A percentile compares a stretch with the other conserved stretches of the same genome.
Evolutionary conservation across 2,797 vertebrate genomes (phyloP).

Genomic region (Vireo griseus): DNA sequence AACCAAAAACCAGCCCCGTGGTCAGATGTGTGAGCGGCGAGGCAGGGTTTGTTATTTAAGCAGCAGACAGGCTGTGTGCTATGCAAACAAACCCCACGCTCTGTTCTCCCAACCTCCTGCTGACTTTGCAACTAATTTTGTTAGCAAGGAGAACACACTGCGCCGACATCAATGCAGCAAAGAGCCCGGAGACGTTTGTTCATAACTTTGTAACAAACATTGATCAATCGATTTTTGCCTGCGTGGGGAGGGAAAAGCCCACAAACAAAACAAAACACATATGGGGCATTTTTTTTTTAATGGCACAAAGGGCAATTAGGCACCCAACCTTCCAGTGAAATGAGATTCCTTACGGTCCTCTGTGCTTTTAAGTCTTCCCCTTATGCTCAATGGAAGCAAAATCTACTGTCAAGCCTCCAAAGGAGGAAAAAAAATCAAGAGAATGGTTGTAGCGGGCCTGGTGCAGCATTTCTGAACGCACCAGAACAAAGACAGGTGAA

Average conservation of each 20-base stretch:
- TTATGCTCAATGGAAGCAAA: background rate
- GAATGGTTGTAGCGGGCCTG: background rate
- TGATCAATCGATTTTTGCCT: conserved; percentile 42
- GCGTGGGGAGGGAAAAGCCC: background rate
- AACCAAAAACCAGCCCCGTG: background rate
- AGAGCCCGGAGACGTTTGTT: background rate
- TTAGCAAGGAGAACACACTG: conserved; percentile 21
- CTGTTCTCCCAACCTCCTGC: conserved; percentile 59
- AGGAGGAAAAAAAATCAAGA: background rate
- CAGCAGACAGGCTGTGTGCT: conserved; percentile 16
- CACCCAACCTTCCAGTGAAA: conserved; percentile 26
- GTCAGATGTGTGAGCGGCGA: background rate
- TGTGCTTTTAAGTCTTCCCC: conserved; percentile 17
- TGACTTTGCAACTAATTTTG: conserved; percentile 55
- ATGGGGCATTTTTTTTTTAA: background rate
- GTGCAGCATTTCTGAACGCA: background rate
- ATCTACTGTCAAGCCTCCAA: background rate
- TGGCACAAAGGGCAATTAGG: conserved; percentile 47
- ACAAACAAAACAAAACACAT: conserved; percentile 6
- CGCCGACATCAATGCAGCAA: conserved; percentile 21
- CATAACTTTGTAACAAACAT: conserved; percentile 46
- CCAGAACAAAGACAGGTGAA: background rate
- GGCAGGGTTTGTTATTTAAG: conserved; percentile 33
- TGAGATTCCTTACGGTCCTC: background rate
- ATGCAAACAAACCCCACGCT: conserved; percentile 40